Evolutionary conservation across 1,140 invertebrate species (phyloP).

Genomic region (Halesus radiatus): DNA sequence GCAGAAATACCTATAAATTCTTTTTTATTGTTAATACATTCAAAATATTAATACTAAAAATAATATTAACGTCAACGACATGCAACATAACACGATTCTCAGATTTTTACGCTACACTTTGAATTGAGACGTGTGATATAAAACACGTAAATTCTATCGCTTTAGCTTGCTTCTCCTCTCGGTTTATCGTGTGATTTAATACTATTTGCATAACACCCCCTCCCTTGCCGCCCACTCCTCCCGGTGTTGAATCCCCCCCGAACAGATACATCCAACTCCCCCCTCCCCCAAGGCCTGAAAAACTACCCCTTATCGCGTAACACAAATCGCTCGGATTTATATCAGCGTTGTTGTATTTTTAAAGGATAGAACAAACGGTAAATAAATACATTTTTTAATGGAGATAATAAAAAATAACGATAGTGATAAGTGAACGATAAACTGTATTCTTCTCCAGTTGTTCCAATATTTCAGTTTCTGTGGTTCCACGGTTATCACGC

Average conservation of each 20-base stretch:
- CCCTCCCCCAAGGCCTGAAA: constrained; percentile 36
- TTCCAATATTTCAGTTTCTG: too few species aligned
- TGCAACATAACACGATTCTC: too few species aligned
- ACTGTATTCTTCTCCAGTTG: too few species aligned
- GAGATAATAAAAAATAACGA: too few species aligned
- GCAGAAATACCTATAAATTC: too few species aligned
- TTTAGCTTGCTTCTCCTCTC: constrained; percentile 16
- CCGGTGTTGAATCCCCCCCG: background rate
- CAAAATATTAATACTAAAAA: too few species aligned
- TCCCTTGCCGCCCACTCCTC: too few species aligned
- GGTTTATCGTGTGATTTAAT: constrained; percentile 47
- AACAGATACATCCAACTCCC: background rate
- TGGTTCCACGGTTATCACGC: too few species aligned
- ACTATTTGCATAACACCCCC: constrained; percentile 54
- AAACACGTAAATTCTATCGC: constrained; percentile 8
- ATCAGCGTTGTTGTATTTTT: constrained; percentile 41
- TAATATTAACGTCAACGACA: too few species aligned
- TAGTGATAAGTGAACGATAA: too few species aligned
- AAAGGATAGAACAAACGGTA: constrained; percentile 43
- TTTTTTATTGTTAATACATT: too few species aligned
- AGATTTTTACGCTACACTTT: too few species aligned
- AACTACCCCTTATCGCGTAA: constrained; percentile 53
- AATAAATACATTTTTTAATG: background rate
- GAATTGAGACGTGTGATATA: background rate
- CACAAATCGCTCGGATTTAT: constrained; percentile 57